A percentile compares a stretch with the other conserved stretches of the same genome.
Conservation (phyloP, 2,888 invertebrate species). For the Acleris holmiana region DNA sequence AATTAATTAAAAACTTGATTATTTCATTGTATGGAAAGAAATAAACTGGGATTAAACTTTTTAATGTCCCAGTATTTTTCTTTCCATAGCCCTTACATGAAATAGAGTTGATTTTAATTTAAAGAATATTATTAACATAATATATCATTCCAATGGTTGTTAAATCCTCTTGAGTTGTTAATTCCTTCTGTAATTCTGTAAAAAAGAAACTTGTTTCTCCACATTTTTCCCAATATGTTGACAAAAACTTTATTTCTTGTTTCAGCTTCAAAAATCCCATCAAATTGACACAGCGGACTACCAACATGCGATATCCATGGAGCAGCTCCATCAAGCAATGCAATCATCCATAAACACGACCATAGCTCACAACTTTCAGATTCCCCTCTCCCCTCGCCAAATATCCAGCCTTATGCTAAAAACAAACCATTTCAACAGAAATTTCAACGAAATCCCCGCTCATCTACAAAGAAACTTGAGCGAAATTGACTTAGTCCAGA, state of each 20-base stretch:
- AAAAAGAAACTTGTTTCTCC: too few relatives aligned
- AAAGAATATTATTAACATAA: too few relatives aligned
- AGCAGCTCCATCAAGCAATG: constrained; percentile 76
- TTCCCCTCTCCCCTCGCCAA: constrained; percentile 72
- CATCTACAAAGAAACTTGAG: constrained; percentile 60
- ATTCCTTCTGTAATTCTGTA: too few relatives aligned
- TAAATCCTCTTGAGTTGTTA: too few relatives aligned
- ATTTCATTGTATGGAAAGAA: too few relatives aligned
- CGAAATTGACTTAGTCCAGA: constrained; percentile 64
- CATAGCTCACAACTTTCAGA: constrained; percentile 70
- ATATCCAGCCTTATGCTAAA: constrained; percentile 77
- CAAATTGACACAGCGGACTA: constrained; percentile 66
- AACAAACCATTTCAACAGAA: constrained; percentile 65
- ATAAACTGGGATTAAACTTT: too few relatives aligned
- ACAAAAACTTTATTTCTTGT: constrained; percentile 14
- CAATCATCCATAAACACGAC: constrained; percentile 63
- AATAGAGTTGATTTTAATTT: too few relatives aligned
- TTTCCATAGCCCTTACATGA: too few relatives aligned
- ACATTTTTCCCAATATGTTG: too few relatives aligned
- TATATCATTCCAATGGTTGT: too few relatives aligned
- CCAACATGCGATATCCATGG: constrained; percentile 74
- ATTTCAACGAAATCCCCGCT: constrained; percentile 69
- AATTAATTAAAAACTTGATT: too few relatives aligned
- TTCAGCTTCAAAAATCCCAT: constrained; percentile 72
- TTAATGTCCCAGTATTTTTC: too few relatives aligned